phyloP scores from a whole-genome alignment of 2,113 vertebrate genomes.

The Albula goreensis region DNA sequence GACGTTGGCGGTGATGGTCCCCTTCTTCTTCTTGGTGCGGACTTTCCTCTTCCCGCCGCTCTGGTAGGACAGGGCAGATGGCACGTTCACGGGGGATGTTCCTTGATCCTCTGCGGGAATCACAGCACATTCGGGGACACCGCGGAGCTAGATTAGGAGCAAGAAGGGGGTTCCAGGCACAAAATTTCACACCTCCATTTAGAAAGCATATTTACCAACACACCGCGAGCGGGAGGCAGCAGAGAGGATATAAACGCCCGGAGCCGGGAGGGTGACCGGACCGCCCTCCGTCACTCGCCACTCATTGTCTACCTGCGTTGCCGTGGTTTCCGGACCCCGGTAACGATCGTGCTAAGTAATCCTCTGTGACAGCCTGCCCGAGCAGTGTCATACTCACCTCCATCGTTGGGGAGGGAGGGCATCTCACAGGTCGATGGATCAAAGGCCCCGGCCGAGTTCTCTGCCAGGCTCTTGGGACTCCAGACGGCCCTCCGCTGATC shows the following conservation, averaged over 20 bases:
- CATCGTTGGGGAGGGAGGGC: constrained; percentile 92
- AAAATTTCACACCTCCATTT: not conserved
- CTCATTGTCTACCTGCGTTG: not conserved
- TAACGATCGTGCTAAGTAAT: not conserved
- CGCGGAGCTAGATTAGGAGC: not conserved
- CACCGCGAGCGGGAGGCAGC: not conserved
- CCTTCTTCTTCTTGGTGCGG: constrained; percentile 89
- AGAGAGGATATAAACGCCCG: not conserved
- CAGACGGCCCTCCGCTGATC: constrained; percentile 46
- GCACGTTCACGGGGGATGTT: constrained; percentile 77
- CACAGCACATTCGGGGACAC: constrained; percentile 37
- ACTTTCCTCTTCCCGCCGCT: constrained; percentile 84
- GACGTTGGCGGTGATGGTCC: constrained; percentile 85
- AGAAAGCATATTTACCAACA: not conserved
- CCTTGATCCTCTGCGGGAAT: constrained; percentile 80
- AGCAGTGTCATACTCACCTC: constrained; percentile 73
- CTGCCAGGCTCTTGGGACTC: constrained; percentile 62
- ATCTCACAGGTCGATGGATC: constrained; percentile 70
- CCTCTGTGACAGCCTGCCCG: constrained; percentile 8
- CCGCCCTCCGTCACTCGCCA: not conserved
- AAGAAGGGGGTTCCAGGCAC: not conserved
- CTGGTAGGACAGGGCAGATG: constrained; percentile 78
- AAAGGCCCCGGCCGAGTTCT: constrained; percentile 56
- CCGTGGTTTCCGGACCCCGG: not conserved
- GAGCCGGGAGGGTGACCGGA: not conserved